phyloP scores from a whole-genome alignment of 1,140 invertebrate species.

The Centruroides sculpturatus region DNA sequence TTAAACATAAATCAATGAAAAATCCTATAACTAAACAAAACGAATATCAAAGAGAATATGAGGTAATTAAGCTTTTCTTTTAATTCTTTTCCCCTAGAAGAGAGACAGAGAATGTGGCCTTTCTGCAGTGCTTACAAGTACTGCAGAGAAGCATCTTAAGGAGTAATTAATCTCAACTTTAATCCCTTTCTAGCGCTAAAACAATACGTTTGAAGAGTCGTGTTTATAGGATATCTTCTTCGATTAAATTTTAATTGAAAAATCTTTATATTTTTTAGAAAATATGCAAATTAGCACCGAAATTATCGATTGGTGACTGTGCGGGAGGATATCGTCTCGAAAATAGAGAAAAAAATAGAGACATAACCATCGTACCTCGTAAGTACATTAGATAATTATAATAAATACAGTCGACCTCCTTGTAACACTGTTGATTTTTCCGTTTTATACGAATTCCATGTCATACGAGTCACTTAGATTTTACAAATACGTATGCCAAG shows the following conservation, averaged over 20 bases:
- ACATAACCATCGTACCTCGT: constrained; percentile 94
- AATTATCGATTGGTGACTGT: constrained; percentile 93
- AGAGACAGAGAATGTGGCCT: no score
- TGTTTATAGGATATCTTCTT: no score
- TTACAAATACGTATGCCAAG: no score
- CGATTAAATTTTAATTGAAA: no score
- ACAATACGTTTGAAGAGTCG: no score
- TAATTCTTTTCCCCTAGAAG: constrained; percentile 9
- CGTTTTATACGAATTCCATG: no score
- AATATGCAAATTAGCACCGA: constrained; percentile 83
- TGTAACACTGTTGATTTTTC: no score
- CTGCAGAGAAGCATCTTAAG: not conserved
- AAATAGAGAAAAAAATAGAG: constrained; percentile 91
- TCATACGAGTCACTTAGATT: no score
- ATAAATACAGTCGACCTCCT: no score
- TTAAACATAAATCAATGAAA: constrained; percentile 74
- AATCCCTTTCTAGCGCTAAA: no score
- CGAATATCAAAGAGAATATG: constrained; percentile 80
- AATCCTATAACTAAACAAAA: constrained; percentile 54
- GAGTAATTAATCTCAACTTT: no score
- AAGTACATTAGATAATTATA: constrained; percentile 35
- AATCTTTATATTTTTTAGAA: constrained; percentile 36
- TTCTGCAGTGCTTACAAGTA: not conserved
- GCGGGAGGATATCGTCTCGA: constrained; percentile 94
- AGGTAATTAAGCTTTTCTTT: constrained; percentile 27